A percentile compares a stretch with the other conserved stretches of the same genome.
Conservation (phyloP, 2,888 invertebrate species). For the Spicauda simplicius region DNA sequence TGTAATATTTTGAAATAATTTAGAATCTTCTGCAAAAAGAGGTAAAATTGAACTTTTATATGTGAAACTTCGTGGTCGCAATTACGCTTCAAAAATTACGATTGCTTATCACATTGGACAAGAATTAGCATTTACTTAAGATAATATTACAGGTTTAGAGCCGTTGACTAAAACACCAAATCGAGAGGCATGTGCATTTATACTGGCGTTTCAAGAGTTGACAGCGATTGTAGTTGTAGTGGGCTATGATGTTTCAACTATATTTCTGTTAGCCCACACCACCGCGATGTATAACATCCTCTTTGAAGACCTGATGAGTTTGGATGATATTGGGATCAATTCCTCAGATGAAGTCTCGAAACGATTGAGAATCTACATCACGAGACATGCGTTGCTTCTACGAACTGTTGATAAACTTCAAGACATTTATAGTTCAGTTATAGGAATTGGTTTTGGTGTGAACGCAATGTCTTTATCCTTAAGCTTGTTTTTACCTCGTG, state of each 20-base stretch:
- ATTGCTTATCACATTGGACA: no score
- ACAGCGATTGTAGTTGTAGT: conserved; percentile 44
- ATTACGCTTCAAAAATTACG: no score
- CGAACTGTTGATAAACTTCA: conserved; percentile 49
- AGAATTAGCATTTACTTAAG: no score
- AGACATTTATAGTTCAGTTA: conserved; percentile 46
- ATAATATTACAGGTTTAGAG: conserved; percentile 25
- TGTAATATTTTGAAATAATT: neutral
- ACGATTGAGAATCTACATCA: conserved; percentile 45
- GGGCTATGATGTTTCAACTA: conserved; percentile 49
- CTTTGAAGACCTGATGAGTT: conserved; percentile 47
- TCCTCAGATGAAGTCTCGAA: conserved; percentile 31
- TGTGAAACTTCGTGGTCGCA: no score
- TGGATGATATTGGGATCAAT: conserved; percentile 28
- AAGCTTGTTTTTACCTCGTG: conserved; percentile 52
- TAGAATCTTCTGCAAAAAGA: no score
- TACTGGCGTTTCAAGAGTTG: conserved; percentile 50
- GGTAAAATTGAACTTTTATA: no score
- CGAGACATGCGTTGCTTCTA: conserved; percentile 48
- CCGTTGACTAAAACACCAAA: conserved; percentile 43
- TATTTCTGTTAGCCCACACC: conserved; percentile 54
- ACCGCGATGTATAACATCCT: conserved; percentile 51
- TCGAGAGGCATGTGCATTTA: conserved; percentile 48
- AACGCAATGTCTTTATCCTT: conserved; percentile 50
- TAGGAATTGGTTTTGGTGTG: conserved; percentile 50